Evolutionary conservation across 2,113 vertebrate genomes (phyloP), one percentile per base, ranked within the genome.

Genomic region (Saguinus imperator): DNA sequence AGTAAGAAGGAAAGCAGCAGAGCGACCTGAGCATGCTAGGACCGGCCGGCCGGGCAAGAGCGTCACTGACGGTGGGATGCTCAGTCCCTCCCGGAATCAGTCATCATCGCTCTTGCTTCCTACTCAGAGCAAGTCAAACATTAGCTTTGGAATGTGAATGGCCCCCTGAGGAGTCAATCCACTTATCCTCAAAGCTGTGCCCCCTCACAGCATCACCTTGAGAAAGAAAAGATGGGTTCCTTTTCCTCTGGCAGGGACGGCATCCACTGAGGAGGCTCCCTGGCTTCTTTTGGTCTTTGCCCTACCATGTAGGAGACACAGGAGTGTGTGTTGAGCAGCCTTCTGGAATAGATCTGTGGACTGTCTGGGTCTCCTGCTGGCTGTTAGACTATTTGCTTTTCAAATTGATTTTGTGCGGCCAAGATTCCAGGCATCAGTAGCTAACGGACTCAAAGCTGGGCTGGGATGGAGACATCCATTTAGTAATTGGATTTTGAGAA

Each of bases 401-500:
- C 82, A 89, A 61, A 88, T 83, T 35, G 66, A 79, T 73, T 95
- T 88, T 80, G 52, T 94, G 18, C 18, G 87, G 81, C 76, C 79
- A 43, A 43, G 37, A 93, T 90, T 92, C 80, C 37, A 76, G 91
- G 75, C 76, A 57, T 94, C 18, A 0, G 48, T 94, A 70, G 89
- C n/a, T 68, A 85, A 87, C 68, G 58, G 8, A 25, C 45, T 64
- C 58, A 70, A 64, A 83, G 85, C 86, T 21, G 58, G 57, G 66
- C 48, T 79, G 86, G 91, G 79, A 73, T 37, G 20, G 73, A 50
- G 55, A 86, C 86, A 94, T 64, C 77, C 21, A 25, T 85, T 94
- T 86, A 91, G 52, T 94, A 83, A 92, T 82, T 93, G 85, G 86
- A 95, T 96, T 94, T 55, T 16, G 32, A 89, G 88, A 95, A 93